Conservation (phyloP, 2,888 invertebrate genomes). For the Fragum fragum region DNA sequence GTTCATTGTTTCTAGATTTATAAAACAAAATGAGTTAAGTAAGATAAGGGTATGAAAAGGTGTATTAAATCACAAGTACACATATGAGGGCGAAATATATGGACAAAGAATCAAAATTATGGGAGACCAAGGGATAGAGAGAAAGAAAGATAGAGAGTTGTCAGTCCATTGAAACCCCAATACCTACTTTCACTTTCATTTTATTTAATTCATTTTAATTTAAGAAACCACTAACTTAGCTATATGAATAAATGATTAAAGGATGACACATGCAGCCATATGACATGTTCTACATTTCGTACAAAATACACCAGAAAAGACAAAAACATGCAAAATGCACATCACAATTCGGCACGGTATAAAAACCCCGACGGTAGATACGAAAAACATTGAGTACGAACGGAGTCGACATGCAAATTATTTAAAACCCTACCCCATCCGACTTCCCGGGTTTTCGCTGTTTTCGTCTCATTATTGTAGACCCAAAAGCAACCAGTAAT, state of each 20-base stretch:
- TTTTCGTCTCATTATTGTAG: constrained; percentile 59
- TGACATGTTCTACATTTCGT: background rate
- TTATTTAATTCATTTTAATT: background rate
- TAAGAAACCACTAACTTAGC: no score
- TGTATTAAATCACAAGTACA: no score
- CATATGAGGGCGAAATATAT: no score
- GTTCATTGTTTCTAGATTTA: no score
- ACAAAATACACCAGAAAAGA: background rate
- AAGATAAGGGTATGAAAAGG: no score
- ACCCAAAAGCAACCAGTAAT: constrained; percentile 64
- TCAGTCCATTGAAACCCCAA: no score
- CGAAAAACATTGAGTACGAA: constrained; percentile 23
- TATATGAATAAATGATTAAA: background rate
- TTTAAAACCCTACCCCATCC: constrained; percentile 62
- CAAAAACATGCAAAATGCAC: constrained; percentile 27
- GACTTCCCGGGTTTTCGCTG: constrained; percentile 66
- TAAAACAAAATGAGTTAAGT: no score
- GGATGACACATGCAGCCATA: background rate
- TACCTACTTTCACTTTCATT: constrained; percentile 18
- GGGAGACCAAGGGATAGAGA: no score
- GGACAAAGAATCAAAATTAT: no score
- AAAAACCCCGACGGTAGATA: constrained; percentile 15
- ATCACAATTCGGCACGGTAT: constrained; percentile 18
- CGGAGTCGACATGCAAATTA: constrained; percentile 19
- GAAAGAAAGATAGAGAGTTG: no score